Percentiles rank a stretch among this genome's conserved stretches.
These are phyloP conservation scores for Bettongia penicillata DNA, from an alignment of 2,113 vertebrate species.

Conservation along the genomic window DNA sequence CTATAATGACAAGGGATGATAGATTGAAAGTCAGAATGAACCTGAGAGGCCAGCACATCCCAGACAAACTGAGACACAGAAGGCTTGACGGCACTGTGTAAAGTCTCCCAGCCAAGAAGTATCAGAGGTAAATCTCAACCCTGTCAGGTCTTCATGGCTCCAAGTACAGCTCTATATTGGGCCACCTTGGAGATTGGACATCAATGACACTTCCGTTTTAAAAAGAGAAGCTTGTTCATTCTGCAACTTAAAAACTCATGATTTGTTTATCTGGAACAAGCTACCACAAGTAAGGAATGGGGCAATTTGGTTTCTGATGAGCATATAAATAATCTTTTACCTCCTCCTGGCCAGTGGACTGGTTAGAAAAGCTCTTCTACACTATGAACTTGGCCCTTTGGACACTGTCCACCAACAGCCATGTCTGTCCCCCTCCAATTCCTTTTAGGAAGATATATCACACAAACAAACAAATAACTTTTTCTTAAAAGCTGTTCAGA, in stretches of 20 bases:
- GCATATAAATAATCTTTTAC: neutral
- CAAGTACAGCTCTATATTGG: neutral
- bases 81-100: neutral
- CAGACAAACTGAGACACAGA: neutral
- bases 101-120: neutral
- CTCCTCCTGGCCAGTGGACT: neutral
- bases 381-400: neutral
- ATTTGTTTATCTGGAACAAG: neutral
- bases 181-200: neutral
- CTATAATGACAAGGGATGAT: neutral
- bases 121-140: neutral
- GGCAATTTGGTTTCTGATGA: neutral
- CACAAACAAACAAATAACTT: neutral
- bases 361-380: neutral
- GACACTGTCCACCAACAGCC: neutral
- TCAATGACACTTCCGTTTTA: neutral
- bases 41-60: neutral
- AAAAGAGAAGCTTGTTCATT: neutral
- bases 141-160: too few relatives aligned
- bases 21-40: neutral
- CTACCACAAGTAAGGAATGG: neutral
- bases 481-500: neutral
- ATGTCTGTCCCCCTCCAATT: neutral
- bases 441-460: neutral
- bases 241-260: neutral